Evolutionary conservation across 1,140 invertebrate species (phyloP).

Genomic region (Hypothenemus hampei): DNA sequence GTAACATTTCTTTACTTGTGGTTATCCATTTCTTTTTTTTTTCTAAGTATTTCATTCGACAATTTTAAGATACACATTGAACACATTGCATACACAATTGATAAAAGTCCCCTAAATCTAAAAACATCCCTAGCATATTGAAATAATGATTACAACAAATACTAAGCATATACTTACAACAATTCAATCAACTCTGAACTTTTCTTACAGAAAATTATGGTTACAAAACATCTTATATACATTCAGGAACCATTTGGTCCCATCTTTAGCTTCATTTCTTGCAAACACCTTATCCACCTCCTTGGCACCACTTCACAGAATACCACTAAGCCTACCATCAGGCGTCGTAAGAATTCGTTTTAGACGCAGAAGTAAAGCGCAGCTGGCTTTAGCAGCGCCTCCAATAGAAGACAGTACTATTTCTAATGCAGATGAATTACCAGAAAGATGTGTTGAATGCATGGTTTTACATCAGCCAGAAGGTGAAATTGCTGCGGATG

Average conservation of each 20-base stretch:
- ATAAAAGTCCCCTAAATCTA: too few species aligned
- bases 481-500: slow-evolving; percentile 48
- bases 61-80: too few species aligned
- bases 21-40: too few species aligned
- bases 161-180: background rate
- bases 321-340: slow-evolving; percentile 19
- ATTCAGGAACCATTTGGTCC: slow-evolving; percentile 44
- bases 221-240: slow-evolving; percentile 39
- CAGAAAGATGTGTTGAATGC: slow-evolving; percentile 31
- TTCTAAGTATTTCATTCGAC: too few species aligned
- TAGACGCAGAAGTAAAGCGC: background rate
- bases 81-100: too few species aligned
- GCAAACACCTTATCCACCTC: slow-evolving; percentile 50
- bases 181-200: background rate
- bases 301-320: slow-evolving; percentile 47
- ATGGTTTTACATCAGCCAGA: slow-evolving; percentile 29
- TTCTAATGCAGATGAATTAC: background rate
- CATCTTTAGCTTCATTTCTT: slow-evolving; percentile 48
- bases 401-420: background rate
- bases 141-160: background rate
- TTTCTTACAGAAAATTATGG: slow-evolving; percentile 36
- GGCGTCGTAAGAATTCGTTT: slow-evolving; percentile 4
- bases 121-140: background rate
- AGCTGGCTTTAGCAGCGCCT: background rate
- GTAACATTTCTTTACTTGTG: too few species aligned